Conservation (phyloP, 2,797 vertebrate species). For the Lepilemur septentrionalis region DNA sequence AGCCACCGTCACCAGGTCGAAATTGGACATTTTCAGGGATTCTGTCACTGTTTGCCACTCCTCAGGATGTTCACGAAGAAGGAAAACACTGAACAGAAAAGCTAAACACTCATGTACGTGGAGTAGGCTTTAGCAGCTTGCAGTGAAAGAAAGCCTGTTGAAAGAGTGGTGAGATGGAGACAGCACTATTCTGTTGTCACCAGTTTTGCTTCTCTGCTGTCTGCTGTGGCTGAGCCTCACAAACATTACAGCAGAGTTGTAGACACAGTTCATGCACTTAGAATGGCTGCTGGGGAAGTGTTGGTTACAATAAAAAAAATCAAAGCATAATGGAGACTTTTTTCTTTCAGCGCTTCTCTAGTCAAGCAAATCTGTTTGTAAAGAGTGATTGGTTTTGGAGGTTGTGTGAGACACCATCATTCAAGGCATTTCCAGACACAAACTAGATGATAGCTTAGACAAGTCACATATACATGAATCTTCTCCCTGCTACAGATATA, state of each 20-base stretch:
- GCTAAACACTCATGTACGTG: not conserved
- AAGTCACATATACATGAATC: constrained; percentile 46
- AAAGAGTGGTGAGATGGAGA: not conserved
- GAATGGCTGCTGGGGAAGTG: not conserved
- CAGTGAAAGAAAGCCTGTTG: not conserved
- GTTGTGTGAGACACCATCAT: constrained; percentile 9
- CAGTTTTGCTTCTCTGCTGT: not conserved
- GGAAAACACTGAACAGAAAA: constrained; percentile 34
- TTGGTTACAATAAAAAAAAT: not conserved
- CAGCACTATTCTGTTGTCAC: not conserved
- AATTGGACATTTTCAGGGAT: constrained; percentile 26
- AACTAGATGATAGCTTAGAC: constrained; percentile 51
- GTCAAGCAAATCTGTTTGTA: constrained; percentile 30
- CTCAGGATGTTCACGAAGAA: constrained; percentile 10
- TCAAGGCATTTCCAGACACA: constrained; percentile 54
- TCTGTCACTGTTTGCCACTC: constrained; percentile 38
- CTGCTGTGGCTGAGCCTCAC: constrained; percentile 19
- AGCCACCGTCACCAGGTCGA: not conserved
- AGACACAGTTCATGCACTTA: not conserved
- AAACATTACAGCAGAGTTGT: not conserved
- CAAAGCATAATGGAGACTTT: not conserved
- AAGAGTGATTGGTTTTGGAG: constrained; percentile 48
- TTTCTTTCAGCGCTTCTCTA: not conserved
- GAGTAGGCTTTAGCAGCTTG: constrained; percentile 38
- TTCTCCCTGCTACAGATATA: constrained; percentile 17